Conservation (phyloP, 2,113 vertebrate species). For the Ceyx margarethae region DNA sequence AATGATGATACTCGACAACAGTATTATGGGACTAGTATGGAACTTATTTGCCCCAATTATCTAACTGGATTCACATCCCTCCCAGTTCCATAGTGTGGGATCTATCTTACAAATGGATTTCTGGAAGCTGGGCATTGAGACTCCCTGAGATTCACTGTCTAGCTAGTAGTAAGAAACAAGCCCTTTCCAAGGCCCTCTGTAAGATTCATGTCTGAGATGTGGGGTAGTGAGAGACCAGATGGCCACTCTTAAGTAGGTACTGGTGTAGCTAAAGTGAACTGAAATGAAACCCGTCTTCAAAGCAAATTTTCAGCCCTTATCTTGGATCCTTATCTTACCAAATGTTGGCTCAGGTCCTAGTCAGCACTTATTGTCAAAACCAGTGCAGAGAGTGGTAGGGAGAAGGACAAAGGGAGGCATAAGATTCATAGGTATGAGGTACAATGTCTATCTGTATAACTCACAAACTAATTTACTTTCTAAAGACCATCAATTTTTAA, state of each 20-base stretch:
- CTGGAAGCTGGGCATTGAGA: neutral
- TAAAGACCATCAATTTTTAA: neutral
- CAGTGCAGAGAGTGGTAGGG: neutral
- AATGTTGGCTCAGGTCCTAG: neutral
- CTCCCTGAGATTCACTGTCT: neutral
- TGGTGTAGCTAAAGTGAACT: neutral
- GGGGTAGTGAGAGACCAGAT: neutral
- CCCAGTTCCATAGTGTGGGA: rapidly evolving
- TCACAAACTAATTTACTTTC: neutral
- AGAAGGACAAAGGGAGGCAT: neutral
- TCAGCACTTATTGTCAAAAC: neutral
- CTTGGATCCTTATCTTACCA: neutral
- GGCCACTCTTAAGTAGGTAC: neutral
- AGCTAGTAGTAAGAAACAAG: neutral
- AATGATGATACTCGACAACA: neutral
- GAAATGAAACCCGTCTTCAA: neutral
- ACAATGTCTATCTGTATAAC: neutral
- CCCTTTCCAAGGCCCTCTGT: neutral
- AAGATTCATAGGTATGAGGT: neutral
- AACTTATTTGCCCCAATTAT: neutral
- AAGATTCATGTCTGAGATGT: neutral
- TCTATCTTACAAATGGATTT: neutral
- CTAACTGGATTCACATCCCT: neutral
- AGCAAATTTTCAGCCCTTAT: neutral
- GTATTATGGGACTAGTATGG: neutral